Evolutionary conservation across 1,140 invertebrate species (phyloP), one percentile per base, ranked within the genome.

Genomic region (Drosophila nigromelanica): DNA sequence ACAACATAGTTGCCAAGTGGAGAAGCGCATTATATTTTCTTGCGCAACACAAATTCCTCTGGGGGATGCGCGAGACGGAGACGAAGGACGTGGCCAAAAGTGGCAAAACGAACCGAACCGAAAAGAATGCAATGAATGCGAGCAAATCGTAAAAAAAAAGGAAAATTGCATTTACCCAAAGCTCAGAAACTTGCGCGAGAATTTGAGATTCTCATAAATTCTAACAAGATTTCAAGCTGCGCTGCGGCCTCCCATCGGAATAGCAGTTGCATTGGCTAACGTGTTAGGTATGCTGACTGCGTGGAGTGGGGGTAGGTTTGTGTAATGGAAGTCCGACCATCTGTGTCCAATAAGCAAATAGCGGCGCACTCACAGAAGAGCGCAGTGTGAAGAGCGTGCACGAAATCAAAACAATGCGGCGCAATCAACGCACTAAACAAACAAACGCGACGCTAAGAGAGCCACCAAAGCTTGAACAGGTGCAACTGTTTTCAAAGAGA

Each of bases 171-270:
- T 87, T 72, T 73, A 73, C 75, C 83, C 76, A 87, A 89, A 89
- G 83, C 83, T 72, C 72, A 74, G 71, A 63, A 86, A 87, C 79
- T 87, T 89, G 83, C 83, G 83, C 83, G 89, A 79, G 83, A 87
- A 83, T 87, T 87, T 82, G 83, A 76, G 76, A 87, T 83, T 87
- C 83, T 89, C 87, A 83, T 87, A 87, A 87, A 89, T 87, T 87
- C 83, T 87, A 87, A 87, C 83, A 87, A 87, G 83, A 89, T 89
- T 87, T 87, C 82, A 78, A 76, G 82, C 82, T 87, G 83, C 67
- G 83, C 61, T 52, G 51, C 71, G 37, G 12, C 55, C 39, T 61
- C 64, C 52, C 66, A 74, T 51, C 43, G 58, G 45, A 50, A 63
- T 74, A 50, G 15, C 33, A 70, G 39, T 40, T 74, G 72, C 66